A percentile compares a stretch with the other conserved stretches of the same genome.
phyloP scores from a whole-genome alignment of 2,888 invertebrate genomes.

The Sussaba pulchella region DNA sequence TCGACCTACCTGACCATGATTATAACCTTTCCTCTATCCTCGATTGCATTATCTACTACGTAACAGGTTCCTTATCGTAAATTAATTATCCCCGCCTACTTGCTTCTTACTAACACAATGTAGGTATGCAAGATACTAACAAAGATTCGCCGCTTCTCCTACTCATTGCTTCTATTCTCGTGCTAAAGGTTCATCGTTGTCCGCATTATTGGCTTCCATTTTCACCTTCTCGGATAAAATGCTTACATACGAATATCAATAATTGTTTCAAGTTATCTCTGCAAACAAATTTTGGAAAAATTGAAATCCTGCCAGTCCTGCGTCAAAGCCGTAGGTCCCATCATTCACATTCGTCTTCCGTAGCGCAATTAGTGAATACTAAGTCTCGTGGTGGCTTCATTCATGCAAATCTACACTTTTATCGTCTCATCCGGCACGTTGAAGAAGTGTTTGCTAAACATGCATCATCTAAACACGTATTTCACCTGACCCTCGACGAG shows the following conservation, averaged over 20 bases:
- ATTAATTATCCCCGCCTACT: background rate
- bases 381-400: conserved; percentile 36
- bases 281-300: conserved; percentile 39
- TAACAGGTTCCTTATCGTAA: conserved; percentile 50
- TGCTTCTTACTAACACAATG: background rate
- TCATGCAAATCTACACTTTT: conserved; percentile 17
- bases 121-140: conserved; percentile 7
- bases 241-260: background rate
- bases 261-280: conserved; percentile 36
- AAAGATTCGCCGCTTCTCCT: background rate
- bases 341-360: conserved; percentile 6
- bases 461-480: conserved; percentile 18
- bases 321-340: conserved; percentile 13
- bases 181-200: background rate
- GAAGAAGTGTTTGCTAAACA: conserved; percentile 8
- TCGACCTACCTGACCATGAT: conserved; percentile 43
- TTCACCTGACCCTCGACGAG: conserved; percentile 34
- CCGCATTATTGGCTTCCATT: conserved; percentile 3
- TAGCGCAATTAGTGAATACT: conserved; percentile 15
- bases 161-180: background rate
- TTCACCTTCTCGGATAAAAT: background rate
- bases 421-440: background rate
- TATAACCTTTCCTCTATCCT: conserved; percentile 39
- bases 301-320: conserved; percentile 26
- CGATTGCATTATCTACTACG: conserved; percentile 58